A percentile compares a stretch with the other conserved stretches of the same genome.
These are phyloP conservation scores for Triplophysa rosa DNA, from an alignment of 2,113 vertebrate genomes.

Conservation along the genomic window DNA sequence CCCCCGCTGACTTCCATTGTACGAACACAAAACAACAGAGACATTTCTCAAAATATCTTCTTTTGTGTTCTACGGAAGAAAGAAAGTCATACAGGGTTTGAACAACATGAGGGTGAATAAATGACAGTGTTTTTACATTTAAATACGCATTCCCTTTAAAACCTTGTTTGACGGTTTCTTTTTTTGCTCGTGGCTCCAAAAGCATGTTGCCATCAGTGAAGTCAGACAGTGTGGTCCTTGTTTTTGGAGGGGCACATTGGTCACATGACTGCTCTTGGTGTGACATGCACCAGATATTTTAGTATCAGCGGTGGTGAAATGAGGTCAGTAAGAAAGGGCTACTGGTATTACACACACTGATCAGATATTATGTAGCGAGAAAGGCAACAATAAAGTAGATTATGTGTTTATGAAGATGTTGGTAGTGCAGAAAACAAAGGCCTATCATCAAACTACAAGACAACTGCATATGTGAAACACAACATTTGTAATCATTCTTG, in stretches of 20 bases:
- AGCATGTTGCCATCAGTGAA: background rate
- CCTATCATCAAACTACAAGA: no score
- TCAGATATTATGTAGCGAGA: background rate
- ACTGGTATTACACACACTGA: background rate
- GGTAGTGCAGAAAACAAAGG: no score
- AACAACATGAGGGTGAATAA: no score
- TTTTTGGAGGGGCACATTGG: background rate
- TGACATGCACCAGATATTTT: background rate
- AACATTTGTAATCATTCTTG: no score
- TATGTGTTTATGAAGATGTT: background rate
- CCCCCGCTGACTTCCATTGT: no score
- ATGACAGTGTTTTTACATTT: no score
- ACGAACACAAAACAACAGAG: no score
- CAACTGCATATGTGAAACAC: no score
- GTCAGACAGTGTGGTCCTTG: background rate
- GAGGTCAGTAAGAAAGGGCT: background rate
- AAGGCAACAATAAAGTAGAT: background rate
- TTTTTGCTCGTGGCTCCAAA: background rate
- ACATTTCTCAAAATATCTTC: no score
- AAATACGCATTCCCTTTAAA: no score
- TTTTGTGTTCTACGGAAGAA: no score
- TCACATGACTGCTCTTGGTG: constrained; percentile 15
- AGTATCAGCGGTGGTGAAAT: background rate
- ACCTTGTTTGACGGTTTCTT: background rate
- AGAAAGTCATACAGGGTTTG: no score